Evolutionary conservation across 1,140 invertebrate genomes (phyloP).

Genomic region (Luehdorfia chinensis): DNA sequence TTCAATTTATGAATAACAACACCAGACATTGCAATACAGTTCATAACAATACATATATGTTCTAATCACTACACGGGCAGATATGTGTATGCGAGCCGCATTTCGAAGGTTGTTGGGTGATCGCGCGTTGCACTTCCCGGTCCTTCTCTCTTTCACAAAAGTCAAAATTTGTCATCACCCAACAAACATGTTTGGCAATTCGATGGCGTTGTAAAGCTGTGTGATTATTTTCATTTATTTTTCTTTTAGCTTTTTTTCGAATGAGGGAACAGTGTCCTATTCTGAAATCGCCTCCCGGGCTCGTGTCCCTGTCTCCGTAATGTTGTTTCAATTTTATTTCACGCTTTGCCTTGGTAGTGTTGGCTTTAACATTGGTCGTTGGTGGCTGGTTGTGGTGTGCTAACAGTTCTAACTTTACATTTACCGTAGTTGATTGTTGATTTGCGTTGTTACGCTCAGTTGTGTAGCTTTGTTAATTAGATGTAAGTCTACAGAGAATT

Average conservation of each 20-base stretch:
- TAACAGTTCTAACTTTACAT: slow-evolving; percentile 71
- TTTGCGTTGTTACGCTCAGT: slow-evolving; percentile 56
- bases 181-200: slow-evolving; percentile 66
- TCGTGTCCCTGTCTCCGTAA: slow-evolving; percentile 74
- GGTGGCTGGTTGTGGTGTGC: slow-evolving; percentile 70
- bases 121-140: slow-evolving; percentile 48
- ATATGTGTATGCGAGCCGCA: slow-evolving; percentile 61
- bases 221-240: slow-evolving; percentile 62
- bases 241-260: slow-evolving; percentile 59
- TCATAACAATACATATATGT: no score
- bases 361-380: slow-evolving; percentile 67
- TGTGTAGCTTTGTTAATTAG: slow-evolving; percentile 37
- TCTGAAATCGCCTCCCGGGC: slow-evolving; percentile 66
- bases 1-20: no score
- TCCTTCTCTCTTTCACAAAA: slow-evolving; percentile 36
- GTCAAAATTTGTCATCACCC: slow-evolving; percentile 60
- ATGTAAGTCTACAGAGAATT: slow-evolving; percentile 42
- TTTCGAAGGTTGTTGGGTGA: slow-evolving; percentile 60
- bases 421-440: slow-evolving; percentile 42
- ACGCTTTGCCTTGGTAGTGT: slow-evolving; percentile 74
- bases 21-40: no score
- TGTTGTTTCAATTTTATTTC: slow-evolving; percentile 67
- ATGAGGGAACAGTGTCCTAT: slow-evolving; percentile 31
- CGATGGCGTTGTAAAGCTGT: slow-evolving; percentile 66
- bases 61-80: slow-evolving; percentile 14